Conservation (phyloP, 2,888 invertebrate genomes). For the Platycnemis pennipes region DNA sequence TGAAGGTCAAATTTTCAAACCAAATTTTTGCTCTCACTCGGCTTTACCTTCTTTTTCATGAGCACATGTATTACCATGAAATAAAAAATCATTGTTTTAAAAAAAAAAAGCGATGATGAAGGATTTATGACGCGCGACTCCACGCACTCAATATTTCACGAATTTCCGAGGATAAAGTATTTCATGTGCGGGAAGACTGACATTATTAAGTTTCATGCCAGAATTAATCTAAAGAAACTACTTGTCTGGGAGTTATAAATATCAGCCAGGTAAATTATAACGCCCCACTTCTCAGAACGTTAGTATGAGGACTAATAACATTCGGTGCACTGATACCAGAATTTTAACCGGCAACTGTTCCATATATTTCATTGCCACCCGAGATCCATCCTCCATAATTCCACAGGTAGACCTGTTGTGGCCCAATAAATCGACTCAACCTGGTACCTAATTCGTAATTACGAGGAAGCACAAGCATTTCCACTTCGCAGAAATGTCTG, state of each 20-base stretch:
- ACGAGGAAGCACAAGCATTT: background rate
- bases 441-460: background rate
- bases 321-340: too few relatives aligned
- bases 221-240: too few relatives aligned
- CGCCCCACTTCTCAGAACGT: too few relatives aligned
- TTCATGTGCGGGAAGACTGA: too few relatives aligned
- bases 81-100: background rate
- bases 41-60: background rate
- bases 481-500: background rate
- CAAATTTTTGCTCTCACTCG: background rate
- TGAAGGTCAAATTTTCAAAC: background rate
- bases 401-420: background rate
- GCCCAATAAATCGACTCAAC: background rate
- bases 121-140: background rate
- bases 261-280: too few relatives aligned
- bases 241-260: too few relatives aligned
- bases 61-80: too few relatives aligned
- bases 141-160: background rate
- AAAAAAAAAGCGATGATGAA: background rate
- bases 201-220: too few relatives aligned
- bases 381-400: background rate
- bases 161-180: background rate
- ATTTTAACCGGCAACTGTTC: too few relatives aligned
- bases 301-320: too few relatives aligned
- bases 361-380: background rate